Evolutionary conservation across 2,888 invertebrate genomes (phyloP), one percentile per base, ranked within the genome.

Genomic region (Pemphredon lugubris): DNA sequence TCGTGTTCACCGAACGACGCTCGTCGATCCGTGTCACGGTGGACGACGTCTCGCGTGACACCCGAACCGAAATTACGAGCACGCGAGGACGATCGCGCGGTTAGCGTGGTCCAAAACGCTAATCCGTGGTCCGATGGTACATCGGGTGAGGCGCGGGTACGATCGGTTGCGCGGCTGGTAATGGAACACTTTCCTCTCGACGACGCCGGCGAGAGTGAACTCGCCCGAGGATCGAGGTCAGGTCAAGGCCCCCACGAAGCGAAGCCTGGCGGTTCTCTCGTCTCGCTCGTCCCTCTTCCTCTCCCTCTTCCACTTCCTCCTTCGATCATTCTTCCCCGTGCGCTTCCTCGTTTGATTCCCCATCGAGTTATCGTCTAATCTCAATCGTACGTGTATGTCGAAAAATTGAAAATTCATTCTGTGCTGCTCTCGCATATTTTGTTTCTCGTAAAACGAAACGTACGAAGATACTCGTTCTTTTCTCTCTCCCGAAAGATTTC

Each of bases 151-250:
- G 79, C 73, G 63, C 68, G 55, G 66, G 79, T 74, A 65, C 68
- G 55, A 70, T 61, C 58, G 40, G 65, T 54, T 55, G 4, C 63
- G 68, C 63, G 72, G 63, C 54, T 74, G 83, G 82, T 86, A 86
- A 86, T 86, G 88, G 88, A 89, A 88, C 89, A 89, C 89, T 90
- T 90, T 90, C 89, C 84, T 89, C 88, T 84, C 82, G 83, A 77
- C 83, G 85, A 83, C 85, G 85, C 81, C 84, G 89, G 89, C 83
- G 89, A 89, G 89, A 90, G 89, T 90, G 89, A 90, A 89, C 89
- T 89, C 84, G 86, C 72, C 80, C 70, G 79, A 87, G 81, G 88
- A 90, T 90, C 89, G 89, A 89, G 89, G 89, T 86, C 89, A 89
- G 89, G 89, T 90, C 89, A 90, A 89, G 89, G 89, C 89, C 88